Conservation (phyloP, 2,888 invertebrate genomes). For the Panorpa germanica region DNA sequence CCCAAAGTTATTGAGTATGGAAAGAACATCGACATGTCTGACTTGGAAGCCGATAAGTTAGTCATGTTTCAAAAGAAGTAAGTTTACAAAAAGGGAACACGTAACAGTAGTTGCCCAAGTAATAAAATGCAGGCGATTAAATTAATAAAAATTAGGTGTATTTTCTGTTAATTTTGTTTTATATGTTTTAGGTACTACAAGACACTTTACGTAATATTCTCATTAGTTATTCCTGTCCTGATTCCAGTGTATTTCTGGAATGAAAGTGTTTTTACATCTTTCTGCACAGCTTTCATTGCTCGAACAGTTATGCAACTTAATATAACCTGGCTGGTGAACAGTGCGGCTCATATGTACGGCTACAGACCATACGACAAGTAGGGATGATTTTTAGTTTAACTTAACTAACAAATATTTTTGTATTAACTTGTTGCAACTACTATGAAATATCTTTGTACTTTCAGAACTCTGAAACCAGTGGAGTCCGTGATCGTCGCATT, state of each 20-base stretch:
- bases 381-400: no score
- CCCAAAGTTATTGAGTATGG: conserved; percentile 66
- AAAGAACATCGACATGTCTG: conserved; percentile 60
- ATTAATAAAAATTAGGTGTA: no score
- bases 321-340: conserved; percentile 57
- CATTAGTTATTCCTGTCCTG: conserved; percentile 32
- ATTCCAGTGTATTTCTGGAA: conserved; percentile 42
- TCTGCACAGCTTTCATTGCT: conserved; percentile 34
- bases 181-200: conserved; percentile 33
- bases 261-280: conserved; percentile 34
- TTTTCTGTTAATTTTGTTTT: conserved; percentile 4
- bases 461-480: conserved; percentile 49
- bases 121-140: background rate
- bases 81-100: conserved; percentile 15
- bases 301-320: conserved; percentile 39
- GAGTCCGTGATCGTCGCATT: conserved; percentile 51
- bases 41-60: conserved; percentile 60
- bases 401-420: no score
- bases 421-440: no score
- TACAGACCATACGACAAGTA: conserved; percentile 45
- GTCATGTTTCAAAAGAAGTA: conserved; percentile 69
- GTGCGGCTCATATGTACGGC: conserved; percentile 50
- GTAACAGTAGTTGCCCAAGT: background rate
- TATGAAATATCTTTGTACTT: no score
- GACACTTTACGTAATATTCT: conserved; percentile 28